These are phyloP conservation scores for Argentina silus DNA, from an alignment of 2,797 vertebrate genomes.

Conservation along the genomic window DNA sequence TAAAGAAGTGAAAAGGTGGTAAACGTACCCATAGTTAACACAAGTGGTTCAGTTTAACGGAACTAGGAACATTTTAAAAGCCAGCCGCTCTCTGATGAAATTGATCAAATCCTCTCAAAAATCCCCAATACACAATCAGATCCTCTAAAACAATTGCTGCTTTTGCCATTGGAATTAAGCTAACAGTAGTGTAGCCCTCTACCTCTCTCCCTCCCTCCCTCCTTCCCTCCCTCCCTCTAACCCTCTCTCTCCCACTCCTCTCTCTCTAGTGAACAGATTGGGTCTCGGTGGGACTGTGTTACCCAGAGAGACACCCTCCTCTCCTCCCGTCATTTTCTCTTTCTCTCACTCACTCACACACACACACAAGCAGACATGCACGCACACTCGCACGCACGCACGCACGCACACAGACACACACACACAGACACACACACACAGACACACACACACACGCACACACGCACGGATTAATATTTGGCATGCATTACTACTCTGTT, in stretches of 20 bases:
- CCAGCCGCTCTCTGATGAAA: background rate
- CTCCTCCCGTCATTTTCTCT: no score
- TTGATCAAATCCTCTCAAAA: constrained; percentile 1
- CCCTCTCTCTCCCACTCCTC: constrained; percentile 19
- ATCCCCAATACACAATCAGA: no score
- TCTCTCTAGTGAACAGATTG: constrained; percentile 84
- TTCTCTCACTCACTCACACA: constrained; percentile 59
- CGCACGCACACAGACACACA: constrained; percentile 38
- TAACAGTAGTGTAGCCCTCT: constrained; percentile 27
- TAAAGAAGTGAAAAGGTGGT: background rate
- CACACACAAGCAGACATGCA: constrained; percentile 44
- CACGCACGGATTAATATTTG: background rate
- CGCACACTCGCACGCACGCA: constrained; percentile 22
- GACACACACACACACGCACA: constrained; percentile 3
- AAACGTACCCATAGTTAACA: background rate
- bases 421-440: constrained; percentile 28
- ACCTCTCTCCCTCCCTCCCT: constrained; percentile 10
- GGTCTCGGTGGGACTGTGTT: constrained; percentile 82
- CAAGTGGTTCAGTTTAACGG: background rate
- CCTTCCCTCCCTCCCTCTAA: constrained; percentile 23
- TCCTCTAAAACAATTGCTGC: constrained; percentile 22
- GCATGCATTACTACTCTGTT: no score
- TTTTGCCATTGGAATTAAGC: constrained; percentile 16
- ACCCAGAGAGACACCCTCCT: constrained; percentile 79
- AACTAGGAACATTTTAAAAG: background rate